Percentiles rank a stretch among this genome's conserved stretches.
Conservation (phyloP, 2,888 invertebrate genomes). For the Carcina quercana region DNA sequence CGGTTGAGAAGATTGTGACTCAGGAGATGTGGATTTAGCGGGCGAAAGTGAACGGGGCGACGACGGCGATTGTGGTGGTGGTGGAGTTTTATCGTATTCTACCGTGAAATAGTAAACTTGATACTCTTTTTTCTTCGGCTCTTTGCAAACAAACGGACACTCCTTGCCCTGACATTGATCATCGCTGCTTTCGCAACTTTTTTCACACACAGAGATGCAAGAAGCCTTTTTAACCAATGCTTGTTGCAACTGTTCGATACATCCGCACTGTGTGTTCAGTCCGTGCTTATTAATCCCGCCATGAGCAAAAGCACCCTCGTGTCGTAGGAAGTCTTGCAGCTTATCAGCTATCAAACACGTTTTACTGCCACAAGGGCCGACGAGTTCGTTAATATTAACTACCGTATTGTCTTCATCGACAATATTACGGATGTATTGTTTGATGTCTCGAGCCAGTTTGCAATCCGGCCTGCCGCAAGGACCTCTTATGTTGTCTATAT, state of each 20-base stretch:
- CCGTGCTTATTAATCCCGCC: constrained; percentile 36
- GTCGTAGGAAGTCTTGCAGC: constrained; percentile 52
- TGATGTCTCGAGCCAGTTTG: constrained; percentile 54
- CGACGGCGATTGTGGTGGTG: constrained; percentile 12
- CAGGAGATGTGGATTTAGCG: neutral
- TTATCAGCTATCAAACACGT: constrained; percentile 51
- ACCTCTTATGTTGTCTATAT: constrained; percentile 58
- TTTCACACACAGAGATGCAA: constrained; percentile 38
- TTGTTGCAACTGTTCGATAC: constrained; percentile 47
- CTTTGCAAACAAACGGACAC: constrained; percentile 32
- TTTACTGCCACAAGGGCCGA: constrained; percentile 63
- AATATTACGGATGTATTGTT: constrained; percentile 54
- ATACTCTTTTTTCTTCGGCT: constrained; percentile 31
- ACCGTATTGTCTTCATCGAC: constrained; percentile 52
- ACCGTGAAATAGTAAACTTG: constrained; percentile 60
- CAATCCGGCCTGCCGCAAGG: constrained; percentile 62
- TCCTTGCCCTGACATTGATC: constrained; percentile 34
- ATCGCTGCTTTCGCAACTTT: constrained; percentile 41
- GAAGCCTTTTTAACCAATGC: constrained; percentile 34
- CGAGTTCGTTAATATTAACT: constrained; percentile 43
- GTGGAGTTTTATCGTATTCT: constrained; percentile 31
- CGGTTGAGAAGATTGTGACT: neutral
- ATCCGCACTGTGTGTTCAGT: constrained; percentile 59
- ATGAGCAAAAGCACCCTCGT: constrained; percentile 42
- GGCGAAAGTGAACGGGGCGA: constrained; percentile 8